These are phyloP conservation scores for Stomatorhinus walkeri DNA, from an alignment of 2,797 vertebrate genomes.

Conservation along the genomic window DNA sequence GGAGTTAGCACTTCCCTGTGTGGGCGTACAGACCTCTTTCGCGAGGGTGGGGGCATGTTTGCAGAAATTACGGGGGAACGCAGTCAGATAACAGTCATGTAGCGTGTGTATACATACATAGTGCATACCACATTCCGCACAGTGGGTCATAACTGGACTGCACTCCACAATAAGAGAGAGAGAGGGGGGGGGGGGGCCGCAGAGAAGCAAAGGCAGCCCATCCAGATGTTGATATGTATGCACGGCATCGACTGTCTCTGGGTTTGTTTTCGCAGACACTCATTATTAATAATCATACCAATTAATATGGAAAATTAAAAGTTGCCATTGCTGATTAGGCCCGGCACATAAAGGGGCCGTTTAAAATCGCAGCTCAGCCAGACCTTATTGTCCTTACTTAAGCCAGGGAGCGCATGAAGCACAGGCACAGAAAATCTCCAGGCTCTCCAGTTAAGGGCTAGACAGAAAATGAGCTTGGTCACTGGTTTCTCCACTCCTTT, in stretches of 20 bases:
- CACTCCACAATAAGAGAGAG: not conserved
- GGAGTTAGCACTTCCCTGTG: not conserved
- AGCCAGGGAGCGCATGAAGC: not conserved
- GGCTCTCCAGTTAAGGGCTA: not conserved
- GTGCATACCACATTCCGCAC: not conserved
- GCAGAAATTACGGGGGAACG: not conserved
- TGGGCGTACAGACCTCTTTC: not conserved
- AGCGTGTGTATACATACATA: not conserved
- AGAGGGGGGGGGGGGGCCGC: not conserved
- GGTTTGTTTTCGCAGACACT: conserved; percentile 35
- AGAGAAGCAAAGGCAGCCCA: conserved; percentile 25
- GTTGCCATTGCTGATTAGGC: conserved; percentile 54
- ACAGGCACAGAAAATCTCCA: not conserved
- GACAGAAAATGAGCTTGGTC: not conserved
- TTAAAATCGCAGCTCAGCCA: conserved; percentile 45
- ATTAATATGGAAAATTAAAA: conserved; percentile 62
- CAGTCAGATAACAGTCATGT: not conserved
- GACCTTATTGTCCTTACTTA: conserved; percentile 10
- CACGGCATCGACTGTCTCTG: conserved; percentile 37
- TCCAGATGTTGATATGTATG: conserved; percentile 47
- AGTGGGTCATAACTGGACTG: not conserved
- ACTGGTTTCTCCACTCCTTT: not conserved
- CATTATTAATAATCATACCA: conserved; percentile 57
- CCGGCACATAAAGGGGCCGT: conserved; percentile 45
- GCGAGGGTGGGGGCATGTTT: not conserved